Evolutionary conservation across 64 coral and sea anemone species (phyloP), one percentile per base, ranked within the genome.

Genomic region (Stylophora pistillata): DNA sequence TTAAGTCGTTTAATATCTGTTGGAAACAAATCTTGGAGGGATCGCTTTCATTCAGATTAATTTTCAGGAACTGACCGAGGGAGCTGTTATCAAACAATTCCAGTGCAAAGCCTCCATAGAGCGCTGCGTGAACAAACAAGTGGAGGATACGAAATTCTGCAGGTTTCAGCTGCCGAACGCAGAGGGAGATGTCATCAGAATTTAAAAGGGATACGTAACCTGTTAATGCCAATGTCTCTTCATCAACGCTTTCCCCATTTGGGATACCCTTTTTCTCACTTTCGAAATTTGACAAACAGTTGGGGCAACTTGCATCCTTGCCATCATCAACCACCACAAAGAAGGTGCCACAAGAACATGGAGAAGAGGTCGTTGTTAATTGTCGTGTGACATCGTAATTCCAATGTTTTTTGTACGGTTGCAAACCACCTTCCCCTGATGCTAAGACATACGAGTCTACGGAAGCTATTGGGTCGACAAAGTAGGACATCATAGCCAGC

Each of bases 71-170:
- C 62, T 86, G 21, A 0, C 80, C 47, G 16, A 94, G 74, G 18
- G 76, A 29, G 47, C 74, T 64, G 18, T 57, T 82, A 74, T 69
- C 88, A 58, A 90, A 77, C 53, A 97, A 23, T 14, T 90, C 76
- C 29, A 97, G 81, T 61, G 87, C 33, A 33, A 75, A 89, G 15
- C 95, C 95, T 13, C 58, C 77, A 61, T 92, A 90, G 16, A 97
- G 88, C 2, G 87, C 87, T 14, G 82, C 57, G 37, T 90, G 91
- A 54, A 97, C 70, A 72, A 97, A 76, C n/a, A 97, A 54, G 63
- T 90, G 95, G 23, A 93, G 41, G 33, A 90, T 69, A 53, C 95
- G 82, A 47, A 97, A 97, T 55, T 92, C 88, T 11, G 74, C 82
- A 25, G 95, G 95, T 53, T 88, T 81, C 34, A 97, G 84, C 5